Conservation (phyloP, 2,888 invertebrate species). For the Ceraclea dissimilis region DNA sequence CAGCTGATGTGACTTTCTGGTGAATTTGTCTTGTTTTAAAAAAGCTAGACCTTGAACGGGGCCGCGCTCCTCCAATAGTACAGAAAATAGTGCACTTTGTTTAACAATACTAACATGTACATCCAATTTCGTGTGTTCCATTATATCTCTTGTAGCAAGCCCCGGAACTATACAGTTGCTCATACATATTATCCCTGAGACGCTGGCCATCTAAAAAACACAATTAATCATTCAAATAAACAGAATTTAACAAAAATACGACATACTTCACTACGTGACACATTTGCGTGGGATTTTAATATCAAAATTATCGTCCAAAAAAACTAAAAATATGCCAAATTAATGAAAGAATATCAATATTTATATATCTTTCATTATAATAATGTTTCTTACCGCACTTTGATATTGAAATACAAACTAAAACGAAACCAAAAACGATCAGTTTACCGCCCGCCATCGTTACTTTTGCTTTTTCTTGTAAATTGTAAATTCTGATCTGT, state of each 20-base stretch:
- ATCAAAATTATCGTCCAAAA: too few relatives aligned
- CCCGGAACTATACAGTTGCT: slow-evolving; percentile 59
- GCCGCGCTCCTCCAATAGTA: too few relatives aligned
- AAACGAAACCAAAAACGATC: neutral
- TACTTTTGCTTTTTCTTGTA: neutral
- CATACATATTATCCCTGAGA: slow-evolving; percentile 76
- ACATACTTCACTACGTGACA: neutral
- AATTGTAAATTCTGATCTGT: neutral
- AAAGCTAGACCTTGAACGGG: too few relatives aligned
- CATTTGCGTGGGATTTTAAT: too few relatives aligned
- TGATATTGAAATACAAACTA: neutral
- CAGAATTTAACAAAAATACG: too few relatives aligned
- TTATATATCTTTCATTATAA: too few relatives aligned
- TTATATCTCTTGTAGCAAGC: slow-evolving; percentile 87
- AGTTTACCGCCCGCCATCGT: neutral
- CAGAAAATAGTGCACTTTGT: too few relatives aligned
- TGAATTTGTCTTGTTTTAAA: too few relatives aligned
- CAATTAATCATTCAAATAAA: too few relatives aligned
- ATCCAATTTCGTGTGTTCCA: slow-evolving; percentile 92
- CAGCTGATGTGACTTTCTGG: too few relatives aligned
- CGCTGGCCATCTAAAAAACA: slow-evolving; percentile 45
- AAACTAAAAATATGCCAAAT: too few relatives aligned
- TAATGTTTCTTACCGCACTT: neutral
- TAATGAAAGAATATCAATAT: too few relatives aligned
- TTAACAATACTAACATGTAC: slow-evolving; percentile 65